Base-by-base conservation (phyloP, 2,113 vertebrate genomes). In the Corythornis vintsioides region DNA sequence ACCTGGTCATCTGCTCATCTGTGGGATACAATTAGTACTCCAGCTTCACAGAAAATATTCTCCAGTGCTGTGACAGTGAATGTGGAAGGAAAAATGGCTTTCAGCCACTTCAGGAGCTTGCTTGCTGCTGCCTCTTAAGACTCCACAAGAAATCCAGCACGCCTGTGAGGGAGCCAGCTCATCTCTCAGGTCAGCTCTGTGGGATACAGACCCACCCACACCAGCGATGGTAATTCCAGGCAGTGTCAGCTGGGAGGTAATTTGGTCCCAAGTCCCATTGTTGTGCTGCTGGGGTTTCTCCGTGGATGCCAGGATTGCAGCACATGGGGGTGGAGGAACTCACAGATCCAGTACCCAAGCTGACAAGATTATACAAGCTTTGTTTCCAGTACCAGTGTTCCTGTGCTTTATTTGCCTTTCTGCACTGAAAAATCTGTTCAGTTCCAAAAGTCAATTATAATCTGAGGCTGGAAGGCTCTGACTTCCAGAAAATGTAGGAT, bases 201-300 rank as follows among this genome's bases (percentile, higher is more conserved):
- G 82, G 40, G 53, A 72, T 53, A 24, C 35, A 94, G 83, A 64
- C 48, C 53, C 80, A 61, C 83, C 72, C 74, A 77, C 65, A 11
- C 35, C 15, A 28, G 56, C 0, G 2, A 65, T 53, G 86, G 86
- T 83, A 94, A 92, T 83, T 78, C 79, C 6, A 35, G 65, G 61
- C 73, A 82, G 43, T 43, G 72, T 91, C 72, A 83, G n/a, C 66
- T 83, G 82, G 69, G 35, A 77, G 29, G 87, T 88, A 53, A 65
- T 96, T 91, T 93, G 89, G 74, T 92, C 60, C 56, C 87, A 40
- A 59, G 48, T 67, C 79, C 67, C 76, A 53, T 92, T 2, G 0
- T 83, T 90, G 69, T 75, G 40, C 90, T 79, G 57, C 86, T 79
- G 82, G 81, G 59, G 50, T 33, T 92, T 87, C 74, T 92, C 45